Percentiles rank a stretch among this genome's conserved stretches.
Conservation (phyloP, 2,797 vertebrate species). For the Syngnathus rostellatus region DNA sequence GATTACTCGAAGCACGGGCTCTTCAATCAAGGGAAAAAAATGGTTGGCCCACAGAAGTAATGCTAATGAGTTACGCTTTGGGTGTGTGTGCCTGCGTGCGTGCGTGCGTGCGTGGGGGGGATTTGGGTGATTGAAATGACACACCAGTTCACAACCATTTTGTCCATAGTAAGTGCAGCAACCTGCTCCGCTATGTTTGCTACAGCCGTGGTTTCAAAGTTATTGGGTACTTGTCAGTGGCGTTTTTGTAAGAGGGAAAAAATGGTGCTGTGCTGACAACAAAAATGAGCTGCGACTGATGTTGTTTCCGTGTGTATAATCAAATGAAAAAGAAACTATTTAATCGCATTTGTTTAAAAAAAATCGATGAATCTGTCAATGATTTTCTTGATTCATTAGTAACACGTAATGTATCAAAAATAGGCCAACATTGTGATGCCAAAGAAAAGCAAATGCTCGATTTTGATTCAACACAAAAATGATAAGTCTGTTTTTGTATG, state of each 20-base stretch:
- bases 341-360: too few species aligned
- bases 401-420: too few species aligned
- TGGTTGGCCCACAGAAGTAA: constrained; percentile 53
- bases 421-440: too few species aligned
- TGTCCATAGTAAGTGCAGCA: constrained; percentile 31
- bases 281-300: neutral
- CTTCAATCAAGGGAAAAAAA: constrained; percentile 67
- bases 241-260: neutral
- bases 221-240: neutral
- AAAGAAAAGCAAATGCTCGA: too few species aligned
- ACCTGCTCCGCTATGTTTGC: constrained; percentile 12
- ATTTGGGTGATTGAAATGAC: constrained; percentile 65
- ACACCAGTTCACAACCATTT: constrained; percentile 45
- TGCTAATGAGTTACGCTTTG: constrained; percentile 55
- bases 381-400: too few species aligned
- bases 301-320: neutral
- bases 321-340: neutral
- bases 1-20: constrained; percentile 62
- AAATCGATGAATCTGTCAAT: too few species aligned
- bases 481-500: too few species aligned
- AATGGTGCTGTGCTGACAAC: neutral
- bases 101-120: constrained; percentile 10
- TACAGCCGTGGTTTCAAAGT: neutral
- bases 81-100: neutral
- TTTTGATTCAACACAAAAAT: too few species aligned